Conservation (phyloP, 2,888 invertebrate species). For the Acronicta psi region DNA sequence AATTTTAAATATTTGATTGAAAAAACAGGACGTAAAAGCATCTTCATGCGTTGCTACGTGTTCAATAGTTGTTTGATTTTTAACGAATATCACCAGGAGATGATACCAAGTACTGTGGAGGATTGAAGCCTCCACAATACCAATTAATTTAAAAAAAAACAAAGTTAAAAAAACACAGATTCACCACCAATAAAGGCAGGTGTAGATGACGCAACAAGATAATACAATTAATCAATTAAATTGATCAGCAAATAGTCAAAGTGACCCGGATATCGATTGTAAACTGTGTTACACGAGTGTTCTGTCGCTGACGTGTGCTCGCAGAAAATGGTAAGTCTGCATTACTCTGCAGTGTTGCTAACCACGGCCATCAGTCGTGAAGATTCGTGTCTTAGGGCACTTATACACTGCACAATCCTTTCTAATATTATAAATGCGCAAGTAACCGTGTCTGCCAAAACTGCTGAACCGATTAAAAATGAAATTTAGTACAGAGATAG, state of each 20-base stretch:
- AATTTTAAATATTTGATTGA: no score
- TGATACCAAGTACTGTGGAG: no score
- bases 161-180: not conserved
- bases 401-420: not conserved
- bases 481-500: no score
- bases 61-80: no score
- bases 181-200: slow-evolving; percentile 13
- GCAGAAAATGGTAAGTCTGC: not conserved
- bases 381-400: slow-evolving; percentile 14
- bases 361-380: not conserved
- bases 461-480: no score
- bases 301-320: slow-evolving; percentile 27
- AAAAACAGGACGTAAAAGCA: no score
- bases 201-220: slow-evolving; percentile 25
- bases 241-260: slow-evolving; percentile 38
- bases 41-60: no score
- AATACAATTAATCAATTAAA: slow-evolving; percentile 30
- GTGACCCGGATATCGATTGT: slow-evolving; percentile 49
- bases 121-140: no score
- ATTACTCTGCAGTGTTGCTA: slow-evolving; percentile 19
- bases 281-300: slow-evolving; percentile 54
- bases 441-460: no score
- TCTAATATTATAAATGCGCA: not conserved
- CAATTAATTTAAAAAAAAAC: not conserved
- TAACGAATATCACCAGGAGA: no score